Evolutionary conservation across 2,797 vertebrate genomes (phyloP), one percentile per base, ranked within the genome.

Genomic region (Gadopsis marmoratus): DNA sequence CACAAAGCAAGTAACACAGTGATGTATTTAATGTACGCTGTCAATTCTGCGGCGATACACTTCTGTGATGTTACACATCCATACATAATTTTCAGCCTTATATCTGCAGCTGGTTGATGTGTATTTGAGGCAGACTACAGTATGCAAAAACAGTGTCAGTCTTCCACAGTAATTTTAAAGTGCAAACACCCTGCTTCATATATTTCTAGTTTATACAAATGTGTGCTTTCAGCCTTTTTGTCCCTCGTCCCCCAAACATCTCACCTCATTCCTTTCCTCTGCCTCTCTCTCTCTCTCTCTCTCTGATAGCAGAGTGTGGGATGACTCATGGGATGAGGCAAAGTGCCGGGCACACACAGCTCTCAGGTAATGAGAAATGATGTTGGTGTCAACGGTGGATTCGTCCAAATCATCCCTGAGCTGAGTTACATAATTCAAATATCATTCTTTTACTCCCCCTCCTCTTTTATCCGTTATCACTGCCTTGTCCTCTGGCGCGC

Each of bases 331-430:
- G 90, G 93, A 93, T 67, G 29, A 87, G 78, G 86, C 82, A 88
- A 88, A 90, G 88, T 71, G 74, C 71, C 60, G 79, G 88, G 90
- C 86, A 70, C 89, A 91, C 85, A 61, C 77, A 26, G 88, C 86
- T 87, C 92, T 85, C 93, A 93, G 92, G 92, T 94, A 94, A 94
- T 94, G 92, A 94, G 92, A 94, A 94, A 95, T 95, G 91, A 95
- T 95, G 93, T 93, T 88, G 85, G 91, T 94, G 94, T 94, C 94
- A 92, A 87, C 79, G 89, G 84, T 89, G 89, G 90, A 94, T 91
- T 93, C 79, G 87, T 92, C 91, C 89, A 93, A 93, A 95, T 94
- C 92, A 94, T 92, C 92, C 86, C 89, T 87, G 89, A 93, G 92
- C 90, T 83, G 84, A 87, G 89, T 95, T 94, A 93, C 93, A 94